Evolutionary conservation across 2,888 invertebrate species (phyloP).

Genomic region (Erebia aethiops): DNA sequence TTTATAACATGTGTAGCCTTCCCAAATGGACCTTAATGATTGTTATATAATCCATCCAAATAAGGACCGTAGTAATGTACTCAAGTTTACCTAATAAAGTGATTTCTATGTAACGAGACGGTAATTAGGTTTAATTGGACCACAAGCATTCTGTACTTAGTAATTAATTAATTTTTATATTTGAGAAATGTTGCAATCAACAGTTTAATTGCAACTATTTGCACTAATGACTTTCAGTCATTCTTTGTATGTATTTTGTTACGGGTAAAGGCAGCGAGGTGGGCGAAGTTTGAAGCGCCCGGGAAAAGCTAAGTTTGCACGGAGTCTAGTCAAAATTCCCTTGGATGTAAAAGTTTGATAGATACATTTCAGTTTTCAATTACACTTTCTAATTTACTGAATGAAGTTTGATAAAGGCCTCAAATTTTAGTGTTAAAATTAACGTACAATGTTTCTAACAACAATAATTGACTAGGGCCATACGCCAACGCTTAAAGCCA

Average conservation of each 20-base stretch:
- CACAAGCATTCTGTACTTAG: constrained; percentile 8
- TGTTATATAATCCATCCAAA: background rate
- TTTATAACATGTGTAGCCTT: background rate
- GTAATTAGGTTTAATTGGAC: constrained; percentile 32
- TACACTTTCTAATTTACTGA: too few relatives aligned
- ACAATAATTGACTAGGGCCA: too few relatives aligned
- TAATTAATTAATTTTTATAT: constrained; percentile 37
- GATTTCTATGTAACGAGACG: constrained; percentile 26
- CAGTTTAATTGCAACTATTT: constrained; percentile 34
- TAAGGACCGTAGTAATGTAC: background rate
- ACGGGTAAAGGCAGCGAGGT: background rate
- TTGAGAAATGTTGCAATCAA: constrained; percentile 24
- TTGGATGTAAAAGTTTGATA: too few relatives aligned
- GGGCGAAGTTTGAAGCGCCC: background rate
- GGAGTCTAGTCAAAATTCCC: background rate
- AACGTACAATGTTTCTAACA: too few relatives aligned
- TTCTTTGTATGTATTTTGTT: constrained; percentile 20
- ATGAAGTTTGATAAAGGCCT: too few relatives aligned
- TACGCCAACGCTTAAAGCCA: too few relatives aligned
- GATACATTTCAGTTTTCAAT: too few relatives aligned
- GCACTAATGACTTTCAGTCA: constrained; percentile 30
- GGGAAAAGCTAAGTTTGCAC: background rate
- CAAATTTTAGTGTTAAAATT: too few relatives aligned
- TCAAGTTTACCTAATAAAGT: constrained; percentile 31
- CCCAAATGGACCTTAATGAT: background rate